phyloP scores from a whole-genome alignment of 2,888 invertebrate species.

The Mesopsocus fuscifrons region DNA sequence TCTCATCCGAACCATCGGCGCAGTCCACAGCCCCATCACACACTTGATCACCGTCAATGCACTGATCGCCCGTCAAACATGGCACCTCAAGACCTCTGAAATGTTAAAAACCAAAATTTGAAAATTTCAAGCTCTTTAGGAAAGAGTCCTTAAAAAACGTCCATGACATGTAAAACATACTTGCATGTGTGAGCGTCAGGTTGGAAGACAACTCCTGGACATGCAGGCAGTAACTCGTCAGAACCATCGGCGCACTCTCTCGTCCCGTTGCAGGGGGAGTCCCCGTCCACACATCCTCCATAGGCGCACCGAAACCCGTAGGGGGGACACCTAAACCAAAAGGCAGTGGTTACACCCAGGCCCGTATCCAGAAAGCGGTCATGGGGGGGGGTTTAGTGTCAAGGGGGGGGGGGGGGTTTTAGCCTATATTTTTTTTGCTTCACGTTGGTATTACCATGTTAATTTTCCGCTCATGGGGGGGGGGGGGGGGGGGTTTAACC shows the following conservation, averaged over 20 bases:
- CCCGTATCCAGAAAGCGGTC: too few species aligned
- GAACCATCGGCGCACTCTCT: slow-evolving; percentile 31
- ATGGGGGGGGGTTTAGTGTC: too few species aligned
- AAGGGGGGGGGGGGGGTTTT: too few species aligned
- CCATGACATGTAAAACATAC: too few species aligned
- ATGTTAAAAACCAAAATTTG: slow-evolving; percentile 5
- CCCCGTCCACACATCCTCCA: slow-evolving; percentile 39
- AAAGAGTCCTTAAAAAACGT: too few species aligned
- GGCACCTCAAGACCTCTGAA: slow-evolving; percentile 7
- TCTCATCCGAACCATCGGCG: slow-evolving; percentile 11
- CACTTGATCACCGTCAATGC: slow-evolving; percentile 7
- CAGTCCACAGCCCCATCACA: slow-evolving; percentile 11
- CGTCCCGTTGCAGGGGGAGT: slow-evolving; percentile 31
- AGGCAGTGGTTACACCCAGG: too few species aligned
- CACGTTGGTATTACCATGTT: too few species aligned
- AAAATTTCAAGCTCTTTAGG: too few species aligned
- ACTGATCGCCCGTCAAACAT: slow-evolving; percentile 8
- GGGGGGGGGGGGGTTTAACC: too few species aligned
- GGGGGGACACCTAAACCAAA: slow-evolving; percentile 26
- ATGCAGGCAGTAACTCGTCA: slow-evolving; percentile 25
- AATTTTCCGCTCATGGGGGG: too few species aligned
- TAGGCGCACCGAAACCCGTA: slow-evolving; percentile 39
- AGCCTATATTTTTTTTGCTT: too few species aligned
- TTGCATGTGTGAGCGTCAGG: not conserved
- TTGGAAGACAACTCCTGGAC: not conserved